These are phyloP conservation scores for Synanthedon vespiformis DNA, from an alignment of 2,888 invertebrate species.

Conservation along the genomic window DNA sequence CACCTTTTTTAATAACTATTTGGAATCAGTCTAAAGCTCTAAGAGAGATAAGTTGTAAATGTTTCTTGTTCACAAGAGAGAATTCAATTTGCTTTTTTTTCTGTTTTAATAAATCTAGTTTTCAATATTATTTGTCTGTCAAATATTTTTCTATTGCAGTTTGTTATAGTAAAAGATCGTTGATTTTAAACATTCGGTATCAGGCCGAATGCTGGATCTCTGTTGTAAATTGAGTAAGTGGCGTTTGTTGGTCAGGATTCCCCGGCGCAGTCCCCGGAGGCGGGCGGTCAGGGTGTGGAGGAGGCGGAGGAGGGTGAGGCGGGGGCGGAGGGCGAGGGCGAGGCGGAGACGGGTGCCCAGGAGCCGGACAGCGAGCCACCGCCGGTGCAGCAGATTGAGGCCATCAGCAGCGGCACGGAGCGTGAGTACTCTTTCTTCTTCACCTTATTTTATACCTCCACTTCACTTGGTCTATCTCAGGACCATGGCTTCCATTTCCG, in stretches of 20 bases:
- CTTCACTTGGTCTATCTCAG: too few relatives aligned
- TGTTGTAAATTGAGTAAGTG: too few relatives aligned
- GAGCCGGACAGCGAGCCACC: slow-evolving; percentile 27
- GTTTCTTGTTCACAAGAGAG: too few relatives aligned
- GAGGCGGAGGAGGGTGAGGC: slow-evolving; percentile 34
- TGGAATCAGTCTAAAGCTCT: not conserved
- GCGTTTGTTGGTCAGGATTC: slow-evolving; percentile 54
- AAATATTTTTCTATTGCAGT: too few relatives aligned
- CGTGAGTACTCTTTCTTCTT: slow-evolving; percentile 33
- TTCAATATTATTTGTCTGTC: not conserved
- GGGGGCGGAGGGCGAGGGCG: slow-evolving; percentile 16
- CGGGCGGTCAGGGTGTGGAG: slow-evolving; percentile 38
- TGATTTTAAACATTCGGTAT: too few relatives aligned
- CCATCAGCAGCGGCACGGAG: slow-evolving; percentile 82
- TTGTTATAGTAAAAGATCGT: too few relatives aligned
- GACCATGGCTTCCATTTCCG: too few relatives aligned
- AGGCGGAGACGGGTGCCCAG: slow-evolving; percentile 17
- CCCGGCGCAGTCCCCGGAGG: slow-evolving; percentile 64
- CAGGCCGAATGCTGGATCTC: not conserved
- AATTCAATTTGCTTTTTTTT: too few relatives aligned
- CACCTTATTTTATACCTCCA: too few relatives aligned
- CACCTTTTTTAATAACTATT: not conserved
- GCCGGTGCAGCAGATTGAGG: slow-evolving; percentile 72
- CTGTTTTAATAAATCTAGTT: too few relatives aligned
- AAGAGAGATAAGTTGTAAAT: too few relatives aligned